A percentile compares a stretch with the other conserved stretches of the same genome.
Evolutionary conservation across 2,797 vertebrate species (phyloP).

Genomic region (Meda fulgida): DNA sequence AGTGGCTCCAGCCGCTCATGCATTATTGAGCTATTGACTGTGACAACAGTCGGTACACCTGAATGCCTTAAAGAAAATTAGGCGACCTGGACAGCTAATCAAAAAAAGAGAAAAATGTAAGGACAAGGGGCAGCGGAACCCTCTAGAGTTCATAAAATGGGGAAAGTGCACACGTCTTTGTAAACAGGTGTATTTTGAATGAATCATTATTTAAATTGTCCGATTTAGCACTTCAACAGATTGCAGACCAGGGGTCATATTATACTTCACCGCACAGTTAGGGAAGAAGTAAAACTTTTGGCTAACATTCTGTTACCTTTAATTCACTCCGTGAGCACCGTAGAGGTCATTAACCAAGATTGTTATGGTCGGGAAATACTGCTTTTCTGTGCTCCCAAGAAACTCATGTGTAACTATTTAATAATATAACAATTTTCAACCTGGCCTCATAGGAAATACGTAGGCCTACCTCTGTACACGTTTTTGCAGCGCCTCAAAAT

Average conservation of each 20-base stretch:
- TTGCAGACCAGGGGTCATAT: constrained; percentile 32
- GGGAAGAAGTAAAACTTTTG: constrained; percentile 4
- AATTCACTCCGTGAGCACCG: neutral
- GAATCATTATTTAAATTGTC: constrained; percentile 22
- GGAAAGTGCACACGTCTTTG: constrained; percentile 2
- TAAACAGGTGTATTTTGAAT: constrained; percentile 28
- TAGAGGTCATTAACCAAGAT: constrained; percentile 5
- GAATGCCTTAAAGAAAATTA: constrained; percentile 56
- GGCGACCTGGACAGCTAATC: constrained; percentile 57
- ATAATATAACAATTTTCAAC: neutral
- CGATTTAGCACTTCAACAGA: constrained; percentile 25
- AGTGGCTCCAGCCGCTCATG: constrained; percentile 47
- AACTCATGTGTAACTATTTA: neutral
- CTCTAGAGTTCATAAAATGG: constrained; percentile 4
- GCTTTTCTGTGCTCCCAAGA: neutral
- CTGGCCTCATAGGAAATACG: too few species aligned
- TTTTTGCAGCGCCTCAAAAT: too few species aligned
- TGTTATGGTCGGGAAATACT: neutral
- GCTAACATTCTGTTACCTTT: constrained; percentile 3
- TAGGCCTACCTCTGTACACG: too few species aligned
- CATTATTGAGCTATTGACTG: constrained; percentile 57
- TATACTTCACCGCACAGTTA: neutral
- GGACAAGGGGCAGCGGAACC: constrained; percentile 6
- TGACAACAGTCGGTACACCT: constrained; percentile 37
- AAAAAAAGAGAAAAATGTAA: constrained; percentile 42